Conservation (phyloP, 2,797 vertebrate species). For the Neosalanx taihuensis region DNA sequence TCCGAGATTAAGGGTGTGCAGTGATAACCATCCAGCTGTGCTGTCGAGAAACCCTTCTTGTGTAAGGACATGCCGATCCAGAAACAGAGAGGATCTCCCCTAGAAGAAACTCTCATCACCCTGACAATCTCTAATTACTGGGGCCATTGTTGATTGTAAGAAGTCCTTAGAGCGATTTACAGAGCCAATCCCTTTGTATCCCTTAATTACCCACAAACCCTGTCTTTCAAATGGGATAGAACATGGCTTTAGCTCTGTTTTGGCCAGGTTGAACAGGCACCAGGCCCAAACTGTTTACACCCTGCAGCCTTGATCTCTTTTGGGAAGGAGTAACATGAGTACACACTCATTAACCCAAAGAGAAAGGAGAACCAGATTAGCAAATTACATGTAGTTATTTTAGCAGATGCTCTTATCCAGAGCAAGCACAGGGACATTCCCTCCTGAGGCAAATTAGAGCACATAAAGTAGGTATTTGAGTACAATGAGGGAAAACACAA, state of each 20-base stretch:
- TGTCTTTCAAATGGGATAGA: conserved; percentile 21
- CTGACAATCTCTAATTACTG: not conserved
- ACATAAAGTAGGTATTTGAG: not conserved
- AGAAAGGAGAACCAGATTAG: not conserved
- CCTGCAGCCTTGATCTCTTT: not conserved
- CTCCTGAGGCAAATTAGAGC: not conserved
- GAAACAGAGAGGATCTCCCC: no score
- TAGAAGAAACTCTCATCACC: not conserved
- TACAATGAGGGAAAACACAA: not conserved
- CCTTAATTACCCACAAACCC: conserved; percentile 40
- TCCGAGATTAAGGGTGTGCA: not conserved
- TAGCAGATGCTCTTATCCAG: no score
- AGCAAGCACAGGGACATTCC: no score
- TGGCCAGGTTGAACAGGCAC: not conserved
- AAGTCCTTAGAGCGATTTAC: conserved; percentile 16
- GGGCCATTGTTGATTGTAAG: not conserved
- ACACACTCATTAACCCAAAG: not conserved
- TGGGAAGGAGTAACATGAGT: not conserved
- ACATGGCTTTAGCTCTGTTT: not conserved
- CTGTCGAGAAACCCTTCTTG: not conserved
- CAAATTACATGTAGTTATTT: not conserved
- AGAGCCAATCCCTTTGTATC: conserved; percentile 11
- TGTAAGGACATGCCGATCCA: not conserved
- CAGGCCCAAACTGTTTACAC: not conserved
- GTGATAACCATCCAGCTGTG: not conserved